Base-by-base conservation (phyloP, 2,797 vertebrate genomes). In the Crocodylus rhombifer region DNA sequence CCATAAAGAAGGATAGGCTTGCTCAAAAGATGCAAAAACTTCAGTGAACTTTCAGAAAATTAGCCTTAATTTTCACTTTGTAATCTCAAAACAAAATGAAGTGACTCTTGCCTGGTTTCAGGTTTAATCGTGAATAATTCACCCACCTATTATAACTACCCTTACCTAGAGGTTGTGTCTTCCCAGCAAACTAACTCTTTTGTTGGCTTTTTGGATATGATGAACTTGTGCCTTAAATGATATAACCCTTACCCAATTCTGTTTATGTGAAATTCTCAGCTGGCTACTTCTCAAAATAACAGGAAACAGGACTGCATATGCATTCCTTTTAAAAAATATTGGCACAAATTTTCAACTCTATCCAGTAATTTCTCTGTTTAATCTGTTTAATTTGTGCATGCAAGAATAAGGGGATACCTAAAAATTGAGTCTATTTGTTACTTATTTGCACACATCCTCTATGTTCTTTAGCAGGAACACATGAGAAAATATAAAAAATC, bases 201-300 rank as follows among this genome's bases (percentile, higher is more conserved):
- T 33, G 3, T 28, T 1, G 21, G 0, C 8, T 87, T n/a, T 25
- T 26, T 61, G 51, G 55, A 81, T 36, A 61, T 5, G 33, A 83
- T 83, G 89, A 87, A 93, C 3, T 3, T 1, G 14, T 10, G 25
- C 81, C 51, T 33, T 30, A 3, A 57, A 20, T 28, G 4, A 14
- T 12, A 57, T 57, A 82, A 81, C 30, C 10, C 23, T 42, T 1
- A 4, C 25, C 12, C 11, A 91, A 95, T 83, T 75, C 15, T 63
- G 55, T 61, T 16, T 73, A 95, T 64, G 77, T 82, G 21, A 93
- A 95, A 94, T 76, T 67, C 89, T 95, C 91, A 90, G 18, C 61
- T 62, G 76, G 78, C 33, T 90, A 12, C 26, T 83, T 80, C 57
- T 51, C 30, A n/a, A 61, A 84, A 67, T 2, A 73, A 84, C 2